Evolutionary conservation across 2,797 vertebrate genomes (phyloP).

Genomic region (Fistularia commersonii): DNA sequence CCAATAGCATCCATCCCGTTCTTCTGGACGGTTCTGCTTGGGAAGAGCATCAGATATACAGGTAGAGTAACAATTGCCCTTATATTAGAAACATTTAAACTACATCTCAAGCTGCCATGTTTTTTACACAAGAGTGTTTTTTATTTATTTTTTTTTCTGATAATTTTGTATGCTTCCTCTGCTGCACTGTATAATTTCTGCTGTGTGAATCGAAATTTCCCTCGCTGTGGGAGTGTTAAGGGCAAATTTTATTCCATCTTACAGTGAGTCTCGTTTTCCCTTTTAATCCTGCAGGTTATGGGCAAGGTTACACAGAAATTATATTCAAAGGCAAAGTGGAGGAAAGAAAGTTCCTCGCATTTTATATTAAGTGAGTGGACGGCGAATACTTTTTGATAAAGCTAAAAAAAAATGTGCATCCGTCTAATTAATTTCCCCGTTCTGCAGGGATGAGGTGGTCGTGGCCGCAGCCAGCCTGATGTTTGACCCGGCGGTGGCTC

Average conservation of each 20-base stretch:
- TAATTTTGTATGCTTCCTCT: too few species aligned
- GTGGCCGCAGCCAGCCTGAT: conserved; percentile 85
- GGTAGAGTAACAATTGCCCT: conserved; percentile 56
- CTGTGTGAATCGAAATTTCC: too few species aligned
- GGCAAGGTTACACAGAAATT: conserved; percentile 81
- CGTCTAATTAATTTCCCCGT: not conserved
- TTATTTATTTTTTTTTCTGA: too few species aligned
- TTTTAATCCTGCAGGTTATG: conserved; percentile 71
- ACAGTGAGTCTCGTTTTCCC: conserved; percentile 2
- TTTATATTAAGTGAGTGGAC: conserved; percentile 84
- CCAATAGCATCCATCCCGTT: conserved; percentile 79
- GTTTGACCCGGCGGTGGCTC: conserved; percentile 82
- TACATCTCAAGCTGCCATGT: not conserved
- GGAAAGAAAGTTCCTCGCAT: conserved; percentile 82
- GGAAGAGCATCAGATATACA: conserved; percentile 82
- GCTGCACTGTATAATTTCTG: too few species aligned
- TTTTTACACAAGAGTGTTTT: too few species aligned
- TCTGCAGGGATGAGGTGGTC: conserved; percentile 74
- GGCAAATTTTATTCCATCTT: too few species aligned
- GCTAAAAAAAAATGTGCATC: not conserved
- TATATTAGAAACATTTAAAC: conserved; percentile 7
- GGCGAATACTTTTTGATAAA: not conserved
- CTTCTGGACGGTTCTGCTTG: conserved; percentile 84
- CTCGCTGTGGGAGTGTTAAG: too few species aligned
- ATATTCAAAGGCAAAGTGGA: conserved; percentile 82